phyloP scores from a whole-genome alignment of 1,140 invertebrate genomes.

The Euwallacea fornicatus region DNA sequence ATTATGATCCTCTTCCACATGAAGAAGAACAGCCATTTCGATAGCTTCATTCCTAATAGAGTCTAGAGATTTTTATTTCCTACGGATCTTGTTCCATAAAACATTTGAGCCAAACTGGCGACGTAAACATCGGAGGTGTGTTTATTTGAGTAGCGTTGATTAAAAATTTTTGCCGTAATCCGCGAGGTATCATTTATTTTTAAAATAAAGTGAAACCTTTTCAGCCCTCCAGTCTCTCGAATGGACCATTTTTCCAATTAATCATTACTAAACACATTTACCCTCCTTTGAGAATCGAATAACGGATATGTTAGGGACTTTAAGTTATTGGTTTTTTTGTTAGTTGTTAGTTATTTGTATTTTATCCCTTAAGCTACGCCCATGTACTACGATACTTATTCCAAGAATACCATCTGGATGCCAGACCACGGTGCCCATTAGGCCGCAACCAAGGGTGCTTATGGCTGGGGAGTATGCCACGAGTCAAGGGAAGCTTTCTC shows the following conservation, averaged over 20 bases:
- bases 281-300: neutral
- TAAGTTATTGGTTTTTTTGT: too few relatives aligned
- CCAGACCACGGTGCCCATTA: too few relatives aligned
- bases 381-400: too few relatives aligned
- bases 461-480: too few relatives aligned
- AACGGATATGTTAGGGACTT: too few relatives aligned
- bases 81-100: neutral
- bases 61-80: constrained; percentile 1
- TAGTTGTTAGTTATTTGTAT: too few relatives aligned
- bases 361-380: too few relatives aligned
- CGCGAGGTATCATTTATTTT: neutral
- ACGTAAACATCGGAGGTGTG: neutral
- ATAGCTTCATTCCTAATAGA: neutral
- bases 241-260: neutral
- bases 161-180: constrained; percentile 7
- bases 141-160: neutral
- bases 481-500: too few relatives aligned
- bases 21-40: neutral
- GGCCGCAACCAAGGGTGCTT: too few relatives aligned
- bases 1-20: neutral
- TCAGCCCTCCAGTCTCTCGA: neutral
- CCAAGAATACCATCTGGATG: too few relatives aligned
- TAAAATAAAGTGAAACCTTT: neutral
- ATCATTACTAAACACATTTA: neutral
- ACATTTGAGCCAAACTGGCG: constrained; percentile 1